phyloP scores from a whole-genome alignment of 2,888 invertebrate species.

The Drosophila neonasuta region DNA sequence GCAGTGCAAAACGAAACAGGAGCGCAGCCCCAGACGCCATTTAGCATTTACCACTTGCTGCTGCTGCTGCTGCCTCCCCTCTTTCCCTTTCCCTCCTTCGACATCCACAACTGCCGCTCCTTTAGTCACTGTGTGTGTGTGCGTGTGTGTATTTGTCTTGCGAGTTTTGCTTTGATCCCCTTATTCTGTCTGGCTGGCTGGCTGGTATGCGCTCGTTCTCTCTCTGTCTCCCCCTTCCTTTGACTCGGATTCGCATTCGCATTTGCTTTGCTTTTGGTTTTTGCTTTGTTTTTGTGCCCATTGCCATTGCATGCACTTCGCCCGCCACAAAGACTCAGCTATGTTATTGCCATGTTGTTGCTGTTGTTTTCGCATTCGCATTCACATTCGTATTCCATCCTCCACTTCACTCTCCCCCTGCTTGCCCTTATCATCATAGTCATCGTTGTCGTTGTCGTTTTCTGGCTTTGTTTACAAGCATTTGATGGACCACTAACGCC shows the following conservation, averaged over 20 bases:
- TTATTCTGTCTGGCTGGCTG: constrained; percentile 66
- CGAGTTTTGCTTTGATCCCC: constrained; percentile 73
- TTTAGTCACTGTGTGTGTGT: constrained; percentile 38
- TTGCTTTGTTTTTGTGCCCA: constrained; percentile 68
- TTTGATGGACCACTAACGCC: constrained; percentile 77
- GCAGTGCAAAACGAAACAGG: constrained; percentile 62
- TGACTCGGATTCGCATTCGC: constrained; percentile 25
- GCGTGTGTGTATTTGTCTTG: constrained; percentile 58
- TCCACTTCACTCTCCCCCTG: not conserved
- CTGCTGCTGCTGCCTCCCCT: constrained; percentile 2
- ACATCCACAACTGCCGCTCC: constrained; percentile 27
- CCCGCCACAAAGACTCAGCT: constrained; percentile 63
- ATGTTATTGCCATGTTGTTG: constrained; percentile 47
- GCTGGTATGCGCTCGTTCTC: constrained; percentile 34
- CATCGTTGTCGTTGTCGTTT: constrained; percentile 60
- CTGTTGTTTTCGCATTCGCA: constrained; percentile 24
- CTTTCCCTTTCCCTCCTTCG: not conserved
- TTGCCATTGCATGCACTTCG: constrained; percentile 74
- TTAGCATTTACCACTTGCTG: constrained; percentile 50
- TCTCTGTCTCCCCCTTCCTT: constrained; percentile 26
- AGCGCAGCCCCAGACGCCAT: constrained; percentile 62
- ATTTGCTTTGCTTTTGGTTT: constrained; percentile 61
- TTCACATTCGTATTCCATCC: constrained; percentile 6
- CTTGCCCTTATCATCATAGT: constrained; percentile 17
- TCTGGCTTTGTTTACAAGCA: constrained; percentile 75